Conservation (phyloP, 2,797 vertebrate species). For the Diplodus puntazzo region DNA sequence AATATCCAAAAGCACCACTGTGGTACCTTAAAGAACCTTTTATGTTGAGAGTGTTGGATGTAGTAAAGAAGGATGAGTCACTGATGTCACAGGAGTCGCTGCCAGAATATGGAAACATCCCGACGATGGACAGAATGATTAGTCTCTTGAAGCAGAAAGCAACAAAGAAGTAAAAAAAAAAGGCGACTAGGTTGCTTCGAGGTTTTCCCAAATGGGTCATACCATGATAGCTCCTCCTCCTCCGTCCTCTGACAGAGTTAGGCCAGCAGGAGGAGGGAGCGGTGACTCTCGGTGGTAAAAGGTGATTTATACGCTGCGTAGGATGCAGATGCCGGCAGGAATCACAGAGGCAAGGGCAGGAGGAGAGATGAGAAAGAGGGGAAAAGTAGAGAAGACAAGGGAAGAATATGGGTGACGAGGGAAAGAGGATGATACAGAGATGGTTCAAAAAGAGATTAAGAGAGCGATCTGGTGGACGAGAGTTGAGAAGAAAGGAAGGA, state of each 20-base stretch:
- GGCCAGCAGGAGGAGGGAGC: slow-evolving; percentile 51
- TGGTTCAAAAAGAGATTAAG: slow-evolving; percentile 8
- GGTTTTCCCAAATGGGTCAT: slow-evolving; percentile 54
- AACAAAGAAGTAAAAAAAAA: slow-evolving; percentile 6
- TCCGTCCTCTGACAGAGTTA: slow-evolving; percentile 41
- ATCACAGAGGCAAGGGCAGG: slow-evolving; percentile 48
- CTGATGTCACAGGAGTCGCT: not conserved
- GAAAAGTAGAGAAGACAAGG: not conserved
- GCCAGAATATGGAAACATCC: slow-evolving; percentile 1
- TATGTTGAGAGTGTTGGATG: not conserved
- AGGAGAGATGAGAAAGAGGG: slow-evolving; percentile 18
- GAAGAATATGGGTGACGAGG: not conserved
- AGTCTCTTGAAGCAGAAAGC: slow-evolving; percentile 11
- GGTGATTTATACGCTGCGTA: slow-evolving; percentile 77
- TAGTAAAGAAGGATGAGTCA: not conserved
- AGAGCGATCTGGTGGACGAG: not conserved
- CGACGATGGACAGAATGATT: slow-evolving; percentile 5
- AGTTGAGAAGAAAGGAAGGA: not conserved
- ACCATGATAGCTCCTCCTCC: slow-evolving; percentile 30
- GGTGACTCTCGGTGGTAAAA: slow-evolving; percentile 60
- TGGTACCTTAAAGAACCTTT: not conserved
- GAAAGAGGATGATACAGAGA: slow-evolving; percentile 28
- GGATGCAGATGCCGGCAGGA: slow-evolving; percentile 61
- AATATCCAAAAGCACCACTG: too few relatives aligned
- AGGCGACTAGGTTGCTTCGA: slow-evolving; percentile 13